phyloP scores from a whole-genome alignment of 2,797 vertebrate species.

The Clarias platycephalus region DNA sequence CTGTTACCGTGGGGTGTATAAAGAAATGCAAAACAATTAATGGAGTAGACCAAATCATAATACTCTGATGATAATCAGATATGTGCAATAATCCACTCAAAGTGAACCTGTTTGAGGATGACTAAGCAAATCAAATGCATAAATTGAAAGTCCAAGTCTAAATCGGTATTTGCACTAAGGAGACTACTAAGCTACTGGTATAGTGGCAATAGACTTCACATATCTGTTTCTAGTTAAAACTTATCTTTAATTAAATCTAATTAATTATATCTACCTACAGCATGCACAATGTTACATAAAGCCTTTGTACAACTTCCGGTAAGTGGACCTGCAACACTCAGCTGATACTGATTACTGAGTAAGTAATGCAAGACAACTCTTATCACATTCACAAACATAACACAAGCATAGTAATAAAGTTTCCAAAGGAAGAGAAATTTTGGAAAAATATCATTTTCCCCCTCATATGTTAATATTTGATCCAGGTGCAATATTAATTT shows the following conservation, averaged over 20 bases:
- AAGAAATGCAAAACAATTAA: not conserved
- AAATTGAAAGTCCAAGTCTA: not conserved
- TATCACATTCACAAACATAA: conserved; percentile 67
- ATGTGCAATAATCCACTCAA: not conserved
- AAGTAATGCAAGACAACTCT: conserved; percentile 63
- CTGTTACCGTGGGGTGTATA: not conserved
- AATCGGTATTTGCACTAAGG: conserved; percentile 54
- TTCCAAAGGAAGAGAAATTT: conserved; percentile 40
- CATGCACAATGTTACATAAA: not conserved
- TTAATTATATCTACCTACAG: not conserved
- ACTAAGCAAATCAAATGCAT: not conserved
- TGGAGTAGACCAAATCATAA: not conserved
- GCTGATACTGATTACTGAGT: conserved; percentile 54
- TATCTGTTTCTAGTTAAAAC: not conserved
- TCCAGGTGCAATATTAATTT: not conserved
- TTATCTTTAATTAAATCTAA: not conserved
- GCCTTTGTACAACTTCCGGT: conserved; percentile 61
- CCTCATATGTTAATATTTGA: not conserved
- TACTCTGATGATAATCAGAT: not conserved
- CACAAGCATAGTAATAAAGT: conserved; percentile 14
- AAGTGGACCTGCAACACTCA: conserved; percentile 52
- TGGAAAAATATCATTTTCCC: not conserved
- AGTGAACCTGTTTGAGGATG: not conserved
- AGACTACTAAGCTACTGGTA: conserved; percentile 54
- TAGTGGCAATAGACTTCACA: conserved; percentile 38